Percentiles rank a stretch among this genome's conserved stretches.
Evolutionary conservation across 1,140 invertebrate species (phyloP).

Genomic region (Anadara kagoshimensis): DNA sequence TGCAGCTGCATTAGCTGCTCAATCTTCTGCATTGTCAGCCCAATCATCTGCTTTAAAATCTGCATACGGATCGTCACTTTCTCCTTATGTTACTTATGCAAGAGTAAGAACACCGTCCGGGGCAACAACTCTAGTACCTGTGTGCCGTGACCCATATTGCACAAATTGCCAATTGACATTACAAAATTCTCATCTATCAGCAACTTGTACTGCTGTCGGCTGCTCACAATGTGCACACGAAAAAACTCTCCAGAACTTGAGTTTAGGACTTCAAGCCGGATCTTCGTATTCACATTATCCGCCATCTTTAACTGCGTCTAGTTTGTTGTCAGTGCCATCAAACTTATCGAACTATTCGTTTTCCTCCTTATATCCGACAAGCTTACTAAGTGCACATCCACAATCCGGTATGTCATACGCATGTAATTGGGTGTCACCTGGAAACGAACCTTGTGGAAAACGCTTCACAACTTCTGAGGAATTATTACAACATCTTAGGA

Average conservation of each 20-base stretch:
- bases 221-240: slow-evolving; percentile 97
- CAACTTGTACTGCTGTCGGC: slow-evolving; percentile 88
- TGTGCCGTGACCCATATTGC: slow-evolving; percentile 97
- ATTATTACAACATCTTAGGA: slow-evolving; percentile 94
- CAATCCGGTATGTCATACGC: slow-evolving; percentile 75
- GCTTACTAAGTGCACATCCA: slow-evolving; percentile 38
- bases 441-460: slow-evolving; percentile 94
- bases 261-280: slow-evolving; percentile 46
- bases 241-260: slow-evolving; percentile 80
- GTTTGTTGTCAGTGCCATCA: slow-evolving; percentile 53
- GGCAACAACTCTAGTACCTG: slow-evolving; percentile 90
- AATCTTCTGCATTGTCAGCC: slow-evolving; percentile 46
- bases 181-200: slow-evolving; percentile 81
- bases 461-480: slow-evolving; percentile 94
- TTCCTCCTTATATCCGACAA: slow-evolving; percentile 64
- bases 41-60: slow-evolving; percentile 51
- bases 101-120: slow-evolving; percentile 92
- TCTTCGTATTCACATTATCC: slow-evolving; percentile 41
- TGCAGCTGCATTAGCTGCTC: slow-evolving; percentile 55
- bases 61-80: slow-evolving; percentile 49
- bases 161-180: slow-evolving; percentile 93
- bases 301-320: slow-evolving; percentile 53
- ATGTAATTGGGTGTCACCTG: slow-evolving; percentile 93
- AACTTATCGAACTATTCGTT: slow-evolving; percentile 48
- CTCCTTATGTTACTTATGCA: slow-evolving; percentile 84